Evolutionary conservation across 64 coral and sea anemone genomes (phyloP).

Genomic region (Pocillopora verrucosa): DNA sequence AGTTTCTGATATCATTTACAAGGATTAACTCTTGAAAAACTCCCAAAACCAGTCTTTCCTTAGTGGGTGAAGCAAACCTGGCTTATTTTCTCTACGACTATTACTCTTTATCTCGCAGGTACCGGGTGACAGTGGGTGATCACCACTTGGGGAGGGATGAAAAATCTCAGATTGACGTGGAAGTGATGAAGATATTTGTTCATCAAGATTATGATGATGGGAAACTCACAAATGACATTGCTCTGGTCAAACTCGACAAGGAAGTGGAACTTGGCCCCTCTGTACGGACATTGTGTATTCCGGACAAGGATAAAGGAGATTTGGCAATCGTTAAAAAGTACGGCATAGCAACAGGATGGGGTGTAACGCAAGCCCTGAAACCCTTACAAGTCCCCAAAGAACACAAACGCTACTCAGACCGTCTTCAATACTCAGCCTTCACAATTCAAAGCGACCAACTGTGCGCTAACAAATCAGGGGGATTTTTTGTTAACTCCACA

Average conservation of each 20-base stretch:
- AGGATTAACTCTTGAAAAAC: neutral
- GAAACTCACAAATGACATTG: conserved; percentile 41
- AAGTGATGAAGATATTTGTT: neutral
- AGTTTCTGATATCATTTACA: neutral
- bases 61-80: neutral
- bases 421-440: conserved; percentile 16
- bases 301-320: conserved; percentile 7
- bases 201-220: conserved; percentile 16
- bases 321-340: neutral
- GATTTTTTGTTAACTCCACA: neutral
- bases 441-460: conserved; percentile 4
- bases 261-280: conserved; percentile 5
- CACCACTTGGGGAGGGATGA: neutral
- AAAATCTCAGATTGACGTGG: neutral
- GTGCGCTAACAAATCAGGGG: neutral
- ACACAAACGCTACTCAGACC: neutral
- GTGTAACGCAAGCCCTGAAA: neutral
- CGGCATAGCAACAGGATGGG: conserved; percentile 54
- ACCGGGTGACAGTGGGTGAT: conserved; percentile 3
- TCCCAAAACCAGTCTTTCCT: too few species aligned
- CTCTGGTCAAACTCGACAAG: conserved; percentile 42
- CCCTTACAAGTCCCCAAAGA: too few species aligned
- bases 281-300: conserved; percentile 55
- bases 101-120: neutral
- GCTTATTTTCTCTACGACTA: neutral